Evolutionary conservation across 2,888 invertebrate genomes (phyloP).

Genomic region (Dicyrtomina minuta): DNA sequence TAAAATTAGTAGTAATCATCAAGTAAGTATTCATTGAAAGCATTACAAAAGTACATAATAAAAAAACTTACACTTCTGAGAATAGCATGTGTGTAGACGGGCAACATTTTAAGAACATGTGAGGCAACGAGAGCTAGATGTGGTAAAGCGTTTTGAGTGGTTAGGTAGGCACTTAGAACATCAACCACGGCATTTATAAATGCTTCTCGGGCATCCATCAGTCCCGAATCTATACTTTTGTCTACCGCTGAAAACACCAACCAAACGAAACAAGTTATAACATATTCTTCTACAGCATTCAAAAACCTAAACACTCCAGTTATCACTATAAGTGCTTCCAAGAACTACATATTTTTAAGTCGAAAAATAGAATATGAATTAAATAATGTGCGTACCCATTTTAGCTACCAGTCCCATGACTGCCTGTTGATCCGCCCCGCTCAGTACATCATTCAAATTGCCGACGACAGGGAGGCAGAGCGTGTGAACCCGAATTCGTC

Average conservation of each 20-base stretch:
- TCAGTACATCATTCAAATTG: constrained; percentile 80
- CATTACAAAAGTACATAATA: too few species aligned
- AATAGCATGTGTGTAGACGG: constrained; percentile 83
- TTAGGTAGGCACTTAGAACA: constrained; percentile 73
- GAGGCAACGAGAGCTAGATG: constrained; percentile 70
- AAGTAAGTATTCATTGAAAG: too few species aligned
- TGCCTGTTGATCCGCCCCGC: constrained; percentile 89
- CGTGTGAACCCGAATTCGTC: constrained; percentile 96
- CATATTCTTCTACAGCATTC: background rate
- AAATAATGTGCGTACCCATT: too few species aligned
- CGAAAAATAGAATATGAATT: background rate
- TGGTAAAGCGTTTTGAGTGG: constrained; percentile 60
- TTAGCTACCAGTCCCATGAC: constrained; percentile 89
- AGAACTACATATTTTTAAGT: too few species aligned
- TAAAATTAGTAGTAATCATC: too few species aligned
- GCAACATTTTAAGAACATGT: constrained; percentile 74
- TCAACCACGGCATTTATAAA: constrained; percentile 93
- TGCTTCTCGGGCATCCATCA: constrained; percentile 93
- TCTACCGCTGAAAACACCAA: constrained; percentile 72
- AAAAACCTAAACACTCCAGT: background rate
- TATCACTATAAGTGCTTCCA: too few species aligned
- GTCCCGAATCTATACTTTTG: constrained; percentile 77
- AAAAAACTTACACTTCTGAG: constrained; percentile 77
- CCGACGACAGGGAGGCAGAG: constrained; percentile 87
- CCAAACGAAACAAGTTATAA: background rate